phyloP scores from a whole-genome alignment of 1,140 invertebrate genomes.

The Penaeus chinensis region DNA sequence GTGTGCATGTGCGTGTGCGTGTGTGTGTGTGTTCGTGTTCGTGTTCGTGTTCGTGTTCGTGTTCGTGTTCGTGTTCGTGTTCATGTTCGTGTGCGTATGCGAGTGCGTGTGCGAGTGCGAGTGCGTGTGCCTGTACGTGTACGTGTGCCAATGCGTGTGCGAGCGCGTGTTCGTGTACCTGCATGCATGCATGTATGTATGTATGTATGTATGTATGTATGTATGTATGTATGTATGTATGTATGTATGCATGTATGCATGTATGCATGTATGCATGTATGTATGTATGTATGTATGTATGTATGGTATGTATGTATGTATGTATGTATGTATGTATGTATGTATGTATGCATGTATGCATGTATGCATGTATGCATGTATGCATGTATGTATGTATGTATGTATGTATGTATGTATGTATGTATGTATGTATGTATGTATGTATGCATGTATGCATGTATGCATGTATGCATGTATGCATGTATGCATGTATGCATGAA shows the following conservation, averaged over 20 bases:
- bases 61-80: not conserved
- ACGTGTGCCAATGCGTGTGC: not conserved
- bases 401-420: not conserved
- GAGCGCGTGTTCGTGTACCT: not conserved
- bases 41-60: not conserved
- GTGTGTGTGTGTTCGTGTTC: not conserved
- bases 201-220: not conserved
- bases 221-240: not conserved
- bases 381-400: not conserved
- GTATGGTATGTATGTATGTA: not conserved
- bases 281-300: not conserved
- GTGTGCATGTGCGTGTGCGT: not conserved
- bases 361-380: not conserved
- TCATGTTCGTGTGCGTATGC: not conserved
- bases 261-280: too few relatives aligned
- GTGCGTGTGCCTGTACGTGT: too few relatives aligned
- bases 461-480: not conserved
- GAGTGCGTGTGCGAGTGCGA: not conserved
- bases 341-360: too few relatives aligned
- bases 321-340: not conserved
- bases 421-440: not conserved
- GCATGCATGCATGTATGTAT: not conserved
- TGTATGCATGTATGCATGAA: conserved; percentile 5
- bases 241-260: too few relatives aligned
- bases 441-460: not conserved